Base-by-base conservation (phyloP, 2,888 invertebrate genomes). In the Sphaeridia pumilis region DNA sequence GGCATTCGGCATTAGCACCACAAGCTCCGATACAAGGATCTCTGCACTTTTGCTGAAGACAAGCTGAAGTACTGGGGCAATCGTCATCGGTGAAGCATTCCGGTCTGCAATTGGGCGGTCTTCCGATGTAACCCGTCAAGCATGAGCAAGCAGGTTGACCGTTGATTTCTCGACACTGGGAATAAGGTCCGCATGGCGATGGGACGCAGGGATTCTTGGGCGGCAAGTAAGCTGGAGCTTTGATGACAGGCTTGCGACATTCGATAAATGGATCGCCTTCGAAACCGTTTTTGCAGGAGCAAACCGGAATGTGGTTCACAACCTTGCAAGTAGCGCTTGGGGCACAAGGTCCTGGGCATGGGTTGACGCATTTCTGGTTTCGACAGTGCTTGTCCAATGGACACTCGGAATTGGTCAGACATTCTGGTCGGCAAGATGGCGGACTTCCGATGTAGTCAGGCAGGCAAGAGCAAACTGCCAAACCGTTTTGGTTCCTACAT, bases 291-390 rank as follows among this genome's bases (percentile, higher is more conserved):
- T 76, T 67, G 68, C 82, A 82, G 59, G 76, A 78, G 68, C 82
- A 82, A 50, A 81, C 79, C 2, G 82, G 79, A 66, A 79, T 78
- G 67, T 82, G 82, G 64, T 79, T 80, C 34, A 80, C 77, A 20
- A 80, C 80, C 69, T 78, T 76, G 67, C 82, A 82, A 59, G 77
- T 72, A 35, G 82, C 80, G 67, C 77, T 77, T 20, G 75, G 66
- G 28, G 81, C 81, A 64, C 82, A 82, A n/a, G 75, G 66, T 38
- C 64, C 65, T 28, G 58, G 67, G 66, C 52, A 63, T 10, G 61
- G 59, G 58, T 90, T 87, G 10, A 82, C 79, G 69, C 90, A 92
- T 71, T 82, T 84, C 65, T 83, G 83, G 69, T 86, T 86, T 35
- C 87, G 68, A 65, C 73, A 48, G 49, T 80, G 81, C 67, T 78